Base-by-base conservation (phyloP, 2,797 vertebrate species). In the Phoeniculus purpureus region DNA sequence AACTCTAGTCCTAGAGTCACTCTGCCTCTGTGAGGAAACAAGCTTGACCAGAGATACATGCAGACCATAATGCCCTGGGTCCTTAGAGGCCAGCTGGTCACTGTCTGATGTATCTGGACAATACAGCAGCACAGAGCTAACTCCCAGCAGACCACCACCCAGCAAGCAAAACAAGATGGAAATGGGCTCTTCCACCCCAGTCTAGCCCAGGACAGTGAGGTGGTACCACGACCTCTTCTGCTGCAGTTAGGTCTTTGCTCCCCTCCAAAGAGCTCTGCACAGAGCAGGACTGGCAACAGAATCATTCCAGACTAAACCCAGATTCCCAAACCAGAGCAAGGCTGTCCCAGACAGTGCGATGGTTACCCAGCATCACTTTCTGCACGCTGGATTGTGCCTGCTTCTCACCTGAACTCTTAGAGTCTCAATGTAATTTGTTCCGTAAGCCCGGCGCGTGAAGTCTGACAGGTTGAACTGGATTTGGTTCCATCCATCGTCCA, bases 401-500 rank as follows among this genome's bases (percentile, higher is more conserved):
- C 22, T 19, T 10, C 87, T 51, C 74, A 99, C 99, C 98, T 99
- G 99, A 64, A 99, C 99, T 60, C 99, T 97, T 21, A 99, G 97
- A 3, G 99, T 99, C 98, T 99, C 99, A 0, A 98, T 99, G 94
- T 99, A 99, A 81, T 99, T 99, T 19, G 99, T 99, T 52, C 99
- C 99, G 0, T 99, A 99, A 0, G 99, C 99, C 10, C 99, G 98
- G 43, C 99, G 98, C 2, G 99, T 99, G 96, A 99, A 99, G 90
- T 99, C 99, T 0, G 98, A 98, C 62, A 99, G 96, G 96, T 99
- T 99, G 96, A 99, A 99, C 97, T 99, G 99, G 80, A 99, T 99
- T 96, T 99, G 99, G 97, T 99, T 99, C 99, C 99, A 99, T 96
- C 99, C 99, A 0, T 99, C 99, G 0, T 99, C 99, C 82, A 99